Evolutionary conservation across 2,113 vertebrate genomes (phyloP).

Genomic region (Anthoscopus minutus): DNA sequence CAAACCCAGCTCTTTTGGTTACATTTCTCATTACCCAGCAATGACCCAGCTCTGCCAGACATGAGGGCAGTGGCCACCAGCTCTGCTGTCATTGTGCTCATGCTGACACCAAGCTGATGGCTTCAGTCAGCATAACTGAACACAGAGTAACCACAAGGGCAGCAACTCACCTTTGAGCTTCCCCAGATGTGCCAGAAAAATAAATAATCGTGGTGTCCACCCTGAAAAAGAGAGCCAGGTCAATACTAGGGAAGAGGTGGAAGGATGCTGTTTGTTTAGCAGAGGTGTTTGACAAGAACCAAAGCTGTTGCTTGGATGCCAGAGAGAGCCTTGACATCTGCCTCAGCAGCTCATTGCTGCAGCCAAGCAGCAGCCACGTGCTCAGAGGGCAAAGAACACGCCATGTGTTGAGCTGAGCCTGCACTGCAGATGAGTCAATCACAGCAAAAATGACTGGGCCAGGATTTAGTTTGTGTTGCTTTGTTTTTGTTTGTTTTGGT

Average conservation of each 20-base stretch:
- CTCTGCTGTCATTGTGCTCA: not conserved
- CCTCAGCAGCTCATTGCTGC: not conserved
- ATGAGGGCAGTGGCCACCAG: not conserved
- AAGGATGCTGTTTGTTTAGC: not conserved
- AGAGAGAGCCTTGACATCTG: not conserved
- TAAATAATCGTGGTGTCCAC: not conserved
- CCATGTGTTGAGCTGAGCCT: not conserved
- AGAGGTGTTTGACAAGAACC: not conserved
- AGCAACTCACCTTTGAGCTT: conserved; percentile 4
- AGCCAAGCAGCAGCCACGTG: accelerated
- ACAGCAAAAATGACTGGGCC: not conserved
- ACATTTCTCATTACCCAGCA: not conserved
- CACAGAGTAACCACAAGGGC: accelerated
- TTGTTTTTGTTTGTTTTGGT: not conserved
- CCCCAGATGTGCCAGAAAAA: not conserved
- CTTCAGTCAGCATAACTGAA: not conserved
- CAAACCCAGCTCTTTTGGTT: not conserved
- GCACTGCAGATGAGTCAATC: not conserved
- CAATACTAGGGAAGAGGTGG: not conserved
- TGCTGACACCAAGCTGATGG: not conserved
- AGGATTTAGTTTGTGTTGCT: no score
- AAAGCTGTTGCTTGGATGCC: not conserved
- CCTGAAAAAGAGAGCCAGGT: conserved; percentile 35
- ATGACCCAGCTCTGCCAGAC: not conserved
- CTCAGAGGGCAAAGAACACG: not conserved